These are phyloP conservation scores for Poecilobothrus nobilitatus DNA, from an alignment of 2,888 invertebrate species.

Conservation along the genomic window DNA sequence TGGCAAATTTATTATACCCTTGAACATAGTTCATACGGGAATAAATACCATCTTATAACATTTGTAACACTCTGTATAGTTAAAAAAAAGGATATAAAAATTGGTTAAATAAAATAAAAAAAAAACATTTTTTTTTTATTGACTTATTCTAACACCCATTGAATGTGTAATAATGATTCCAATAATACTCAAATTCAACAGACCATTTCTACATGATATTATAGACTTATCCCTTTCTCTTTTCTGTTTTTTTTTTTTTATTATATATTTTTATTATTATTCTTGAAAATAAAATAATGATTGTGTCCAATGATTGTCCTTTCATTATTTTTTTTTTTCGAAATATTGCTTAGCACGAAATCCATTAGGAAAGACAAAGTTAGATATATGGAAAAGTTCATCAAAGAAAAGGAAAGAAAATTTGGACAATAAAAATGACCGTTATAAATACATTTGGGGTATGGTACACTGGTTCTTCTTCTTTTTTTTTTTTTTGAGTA, in stretches of 20 bases:
- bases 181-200: conserved; percentile 3
- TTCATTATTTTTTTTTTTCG: neutral
- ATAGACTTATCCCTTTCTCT: neutral
- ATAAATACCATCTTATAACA: too few relatives aligned
- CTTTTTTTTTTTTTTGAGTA: neutral
- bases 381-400: too few relatives aligned
- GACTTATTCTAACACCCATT: neutral
- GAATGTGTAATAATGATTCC: neutral
- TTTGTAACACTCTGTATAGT: too few relatives aligned
- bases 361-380: too few relatives aligned
- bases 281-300: neutral
- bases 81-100: too few relatives aligned
- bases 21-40: too few relatives aligned
- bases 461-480: neutral
- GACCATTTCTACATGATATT: conserved; percentile 6
- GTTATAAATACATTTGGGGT: neutral
- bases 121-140: neutral
- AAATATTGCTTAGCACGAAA: neutral
- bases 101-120: too few relatives aligned
- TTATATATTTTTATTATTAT: neutral
- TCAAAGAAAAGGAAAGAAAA: neutral
- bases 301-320: conserved; percentile 6
- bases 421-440: conserved; percentile 1
- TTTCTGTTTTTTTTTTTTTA: neutral
- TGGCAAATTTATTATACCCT: too few relatives aligned